A percentile compares a stretch with the other conserved stretches of the same genome.
Evolutionary conservation across 2,113 vertebrate genomes (phyloP).

Genomic region (Tylochromis polylepis): DNA sequence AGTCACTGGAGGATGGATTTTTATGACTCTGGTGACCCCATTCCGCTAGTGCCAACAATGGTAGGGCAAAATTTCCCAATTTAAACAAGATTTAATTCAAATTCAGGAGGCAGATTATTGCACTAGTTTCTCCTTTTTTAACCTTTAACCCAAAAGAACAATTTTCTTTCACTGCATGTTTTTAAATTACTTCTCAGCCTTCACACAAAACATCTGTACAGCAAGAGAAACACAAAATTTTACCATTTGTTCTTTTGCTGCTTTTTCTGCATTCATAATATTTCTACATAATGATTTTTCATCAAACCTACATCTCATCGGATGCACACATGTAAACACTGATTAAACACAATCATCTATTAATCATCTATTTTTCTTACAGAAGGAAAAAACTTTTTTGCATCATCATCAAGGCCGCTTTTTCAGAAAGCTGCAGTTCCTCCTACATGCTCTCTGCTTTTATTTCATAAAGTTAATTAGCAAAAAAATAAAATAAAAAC

Average conservation of each 20-base stretch:
- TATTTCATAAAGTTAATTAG: slow-evolving; percentile 10
- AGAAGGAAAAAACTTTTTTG: background rate
- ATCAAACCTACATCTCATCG: background rate
- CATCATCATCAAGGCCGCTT: background rate
- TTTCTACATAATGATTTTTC: background rate
- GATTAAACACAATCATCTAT: background rate
- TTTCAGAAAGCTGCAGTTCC: background rate
- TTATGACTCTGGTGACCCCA: background rate
- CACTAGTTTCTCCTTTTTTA: background rate
- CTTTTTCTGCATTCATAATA: background rate
- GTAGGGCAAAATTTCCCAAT: background rate
- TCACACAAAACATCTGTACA: background rate
- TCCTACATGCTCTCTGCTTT: slow-evolving; percentile 1
- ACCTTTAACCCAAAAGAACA: background rate
- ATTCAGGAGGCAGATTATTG: background rate
- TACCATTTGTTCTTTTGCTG: background rate
- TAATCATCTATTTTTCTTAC: background rate
- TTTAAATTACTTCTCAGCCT: background rate
- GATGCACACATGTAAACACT: background rate
- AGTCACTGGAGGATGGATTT: background rate
- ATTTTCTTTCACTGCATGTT: background rate
- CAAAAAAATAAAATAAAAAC: background rate
- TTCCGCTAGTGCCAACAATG: background rate
- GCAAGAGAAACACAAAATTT: background rate
- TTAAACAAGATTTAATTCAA: background rate